Evolutionary conservation across 1,140 invertebrate species (phyloP), one percentile per base, ranked within the genome.

Genomic region (Mamestra configurata): DNA sequence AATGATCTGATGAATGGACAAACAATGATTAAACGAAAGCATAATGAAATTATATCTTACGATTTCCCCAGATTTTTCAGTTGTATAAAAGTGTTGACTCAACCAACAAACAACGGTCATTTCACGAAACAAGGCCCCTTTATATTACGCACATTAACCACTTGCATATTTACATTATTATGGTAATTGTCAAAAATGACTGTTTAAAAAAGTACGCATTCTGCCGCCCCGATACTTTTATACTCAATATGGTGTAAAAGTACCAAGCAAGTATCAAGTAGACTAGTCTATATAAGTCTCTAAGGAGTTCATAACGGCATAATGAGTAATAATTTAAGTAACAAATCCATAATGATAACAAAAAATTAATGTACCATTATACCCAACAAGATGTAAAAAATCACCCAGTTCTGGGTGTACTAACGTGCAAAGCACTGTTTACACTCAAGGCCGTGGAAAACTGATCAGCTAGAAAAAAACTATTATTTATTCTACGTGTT

Each of bases 121-220:
- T 46, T 49, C 20, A 22, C 20, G 22, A 57, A 66, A 79, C 75
- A 83, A 83, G 79, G 82, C 82, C 82, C 66, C 73, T 61, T 57
- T 70, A 75, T 72, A 80, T 46, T 31, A 73, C 59, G 57, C 40
- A 66, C 46, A 73, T 49, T 80, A 55, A 71, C 55, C 57, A 80
- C 35, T 24, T 55, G 61, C 27, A 71, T 82, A 82, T 82, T 82
- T 79, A 82, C 81, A 82, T 66, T 79, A 76, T 76, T 79, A 51
- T 79, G 64, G 66, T 77, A 66, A 71, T 59, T 76, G 51, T 75
- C 68, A 73, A 75, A 75, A 73, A 61, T 75, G 78, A 79, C 78
- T 75, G 43, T 49, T 75, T 68, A 70, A 79, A 59, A 76, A 61
- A 79, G 27, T 72, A 72, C 51, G 20, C 77, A 55, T 51, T 78